Percentiles rank a stretch among this genome's conserved stretches.
These are phyloP conservation scores for Patella pellucida DNA, from an alignment of 2,888 invertebrate species.

Conservation along the genomic window DNA sequence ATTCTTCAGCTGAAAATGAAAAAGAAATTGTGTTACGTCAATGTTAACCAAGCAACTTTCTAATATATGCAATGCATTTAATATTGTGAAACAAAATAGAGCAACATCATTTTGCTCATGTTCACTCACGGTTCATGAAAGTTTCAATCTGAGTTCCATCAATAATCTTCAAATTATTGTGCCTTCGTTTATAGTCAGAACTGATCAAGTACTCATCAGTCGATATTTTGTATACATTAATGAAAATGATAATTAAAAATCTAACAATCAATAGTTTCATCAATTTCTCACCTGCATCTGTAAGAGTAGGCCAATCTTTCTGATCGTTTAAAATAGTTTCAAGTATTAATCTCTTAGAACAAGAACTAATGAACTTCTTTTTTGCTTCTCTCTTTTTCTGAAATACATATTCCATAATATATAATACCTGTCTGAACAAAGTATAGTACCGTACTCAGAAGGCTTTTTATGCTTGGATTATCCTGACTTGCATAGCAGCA, in stretches of 20 bases:
- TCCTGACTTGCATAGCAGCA: no score
- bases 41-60: not conserved
- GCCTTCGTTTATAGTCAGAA: no score
- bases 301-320: not conserved
- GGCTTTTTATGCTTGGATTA: no score
- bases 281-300: no score
- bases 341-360: not conserved
- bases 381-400: not conserved
- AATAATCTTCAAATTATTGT: no score
- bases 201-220: no score
- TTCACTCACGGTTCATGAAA: no score
- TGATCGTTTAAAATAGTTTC: not conserved
- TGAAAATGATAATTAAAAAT: no score
- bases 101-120: not conserved
- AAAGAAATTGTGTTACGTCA: not conserved
- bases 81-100: not conserved
- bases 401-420: not conserved
- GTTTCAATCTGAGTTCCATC: no score
- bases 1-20: not conserved
- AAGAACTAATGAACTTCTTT: not conserved
- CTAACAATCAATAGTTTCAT: no score
- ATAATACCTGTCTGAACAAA: no score
- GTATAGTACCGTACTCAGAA: not conserved
- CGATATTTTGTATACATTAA: no score
- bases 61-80: not conserved